Evolutionary conservation across 2,797 vertebrate genomes (phyloP), one percentile per base, ranked within the genome.

Genomic region (Nasua narica): DNA sequence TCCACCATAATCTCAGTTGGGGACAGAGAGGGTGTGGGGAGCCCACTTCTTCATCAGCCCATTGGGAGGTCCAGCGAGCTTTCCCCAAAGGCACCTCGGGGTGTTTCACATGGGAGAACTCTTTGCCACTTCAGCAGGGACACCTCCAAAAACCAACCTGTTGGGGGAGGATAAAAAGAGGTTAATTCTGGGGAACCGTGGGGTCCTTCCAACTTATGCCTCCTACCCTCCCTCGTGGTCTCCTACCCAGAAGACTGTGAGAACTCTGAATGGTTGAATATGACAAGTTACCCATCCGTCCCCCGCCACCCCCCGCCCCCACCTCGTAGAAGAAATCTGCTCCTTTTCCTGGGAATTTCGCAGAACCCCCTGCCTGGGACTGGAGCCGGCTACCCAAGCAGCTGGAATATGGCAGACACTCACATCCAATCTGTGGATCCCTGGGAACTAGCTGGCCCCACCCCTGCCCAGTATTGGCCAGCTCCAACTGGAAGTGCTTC

Each of bases 11-110:
- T 97, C 83, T 98, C 97, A 76, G 83, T 93, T 93, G 97, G 50
- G 96, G 84, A 98, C 76, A 97, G 92, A 94, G 98, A 98, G 99
- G 99, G 98, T 84, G 97, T 97, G 94, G 98, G 97, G 96, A 98
- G 97, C 97, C 98, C 96, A 95, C 95, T 97, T 98, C 98, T 98
- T 98, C 98, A 98, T 99, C 99, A 99, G 99, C 98, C 98, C 98
- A 98, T 99, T 97, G 98, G 99, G 97, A 98, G 92, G 96, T 96
- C 70, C 10, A 97, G 97, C 98, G 96, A 94, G 69, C 94, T 84
- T 94, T 97, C 96, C 98, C 98, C 97, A 90, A 77, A 89, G 93
- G 58, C 89, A 97, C 97, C 96, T 97, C 15, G 27, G 97, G 91
- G 97, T 2, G 97, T 2, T 62, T 98, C 92, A 98, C 94, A 91